Base-by-base conservation (phyloP, 2,797 vertebrate genomes). In the Micrastur ruficollis region DNA sequence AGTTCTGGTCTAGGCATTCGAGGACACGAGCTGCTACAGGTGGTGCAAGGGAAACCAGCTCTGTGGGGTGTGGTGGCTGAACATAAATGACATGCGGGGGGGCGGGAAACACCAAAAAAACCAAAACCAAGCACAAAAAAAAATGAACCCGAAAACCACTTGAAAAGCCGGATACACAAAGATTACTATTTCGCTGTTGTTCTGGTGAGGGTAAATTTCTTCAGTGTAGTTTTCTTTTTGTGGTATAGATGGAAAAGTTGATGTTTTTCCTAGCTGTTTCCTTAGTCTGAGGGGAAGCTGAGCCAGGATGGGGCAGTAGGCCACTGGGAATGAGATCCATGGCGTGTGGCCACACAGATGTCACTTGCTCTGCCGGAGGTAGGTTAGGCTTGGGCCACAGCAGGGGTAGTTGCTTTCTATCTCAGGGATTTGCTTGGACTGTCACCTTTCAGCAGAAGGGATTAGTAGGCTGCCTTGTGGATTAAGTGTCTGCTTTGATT, bases 261-360 rank as follows among this genome's bases (percentile, higher is more conserved):
- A 13, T 13, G 42, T 10, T 38, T 38, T 56, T 25, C 23, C 20
- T 31, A 3, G 23, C 18, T 26, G 21, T 34, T 18, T 26, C 9
- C 3, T 21, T 50, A 20, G 40, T 29, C 16, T 23, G 11, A 12
- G n/a, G 12, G 49, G 49, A 50, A 49, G 26, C 11, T 10, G 12
- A 11, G 20, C n/a, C 11, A 9, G 40, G 40, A 27, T 11, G 12
- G 63, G 44, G 36, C 34, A 26, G 40, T 8, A 40, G 62, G 63
- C 27, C 32, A 11, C 63, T 13, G 9, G 53, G 31, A 23, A 3
- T 4, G 12, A 3, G 6, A 2, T 1, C 25, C 10, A 0, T 11
- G 32, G 16, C 5, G 1, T 19, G 44, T 42, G 71, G 56, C 50
- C 44, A 44, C 56, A 4, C 44, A 14, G 66, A 12, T 29, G 80